These are phyloP conservation scores for Dryobates pubescens DNA, from an alignment of 2,797 vertebrate genomes.

Conservation along the genomic window DNA sequence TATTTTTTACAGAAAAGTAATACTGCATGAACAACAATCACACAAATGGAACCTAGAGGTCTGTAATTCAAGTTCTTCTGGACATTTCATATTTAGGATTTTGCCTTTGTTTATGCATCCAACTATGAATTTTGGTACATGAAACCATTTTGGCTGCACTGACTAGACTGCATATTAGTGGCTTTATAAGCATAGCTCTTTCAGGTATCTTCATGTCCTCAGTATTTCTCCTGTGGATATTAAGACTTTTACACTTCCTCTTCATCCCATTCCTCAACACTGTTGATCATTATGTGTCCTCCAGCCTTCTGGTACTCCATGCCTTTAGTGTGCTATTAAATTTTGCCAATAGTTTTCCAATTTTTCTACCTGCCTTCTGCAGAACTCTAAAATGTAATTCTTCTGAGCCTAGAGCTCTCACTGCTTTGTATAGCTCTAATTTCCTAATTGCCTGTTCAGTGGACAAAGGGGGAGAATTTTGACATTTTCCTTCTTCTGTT, in stretches of 20 bases:
- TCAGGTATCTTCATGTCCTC: not conserved
- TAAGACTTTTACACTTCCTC: not conserved
- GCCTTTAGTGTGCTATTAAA: not conserved
- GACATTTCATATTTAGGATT: not conserved
- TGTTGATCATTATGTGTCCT: not conserved
- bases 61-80: not conserved
- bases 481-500: not conserved
- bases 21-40: not conserved
- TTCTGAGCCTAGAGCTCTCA: not conserved
- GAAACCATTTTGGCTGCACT: not conserved
- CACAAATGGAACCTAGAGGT: not conserved
- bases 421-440: conserved; percentile 10
- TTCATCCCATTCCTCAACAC: not conserved
- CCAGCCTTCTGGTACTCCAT: not conserved
- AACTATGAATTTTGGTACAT: not conserved
- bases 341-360: not conserved
- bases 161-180: not conserved
- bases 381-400: not conserved
- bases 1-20: not conserved
- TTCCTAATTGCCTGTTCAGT: conserved; percentile 12
- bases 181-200: not conserved
- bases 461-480: not conserved
- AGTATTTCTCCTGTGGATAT: not conserved
- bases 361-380: not conserved
- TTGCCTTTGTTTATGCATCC: not conserved